A percentile compares a stretch with the other conserved stretches of the same genome.
Evolutionary conservation across 2,888 invertebrate genomes (phyloP).

Genomic region (Drosophila colorata): DNA sequence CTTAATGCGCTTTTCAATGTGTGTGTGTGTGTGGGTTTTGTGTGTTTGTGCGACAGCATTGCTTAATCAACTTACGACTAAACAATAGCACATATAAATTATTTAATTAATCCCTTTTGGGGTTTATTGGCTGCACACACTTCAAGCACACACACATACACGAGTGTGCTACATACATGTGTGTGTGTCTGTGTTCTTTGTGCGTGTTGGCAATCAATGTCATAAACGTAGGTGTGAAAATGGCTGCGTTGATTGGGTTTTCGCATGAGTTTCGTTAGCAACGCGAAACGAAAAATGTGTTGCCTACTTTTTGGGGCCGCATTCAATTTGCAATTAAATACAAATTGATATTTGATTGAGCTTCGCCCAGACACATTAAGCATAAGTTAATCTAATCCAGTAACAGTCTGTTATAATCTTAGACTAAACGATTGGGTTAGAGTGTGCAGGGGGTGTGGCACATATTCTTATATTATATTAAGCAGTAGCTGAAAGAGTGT

Average conservation of each 20-base stretch:
- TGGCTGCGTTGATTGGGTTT: constrained; percentile 66
- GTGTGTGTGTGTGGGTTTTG: constrained; percentile 9
- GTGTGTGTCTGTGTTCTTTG: constrained; percentile 20
- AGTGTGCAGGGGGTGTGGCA: background rate
- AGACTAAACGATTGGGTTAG: background rate
- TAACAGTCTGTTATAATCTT: background rate
- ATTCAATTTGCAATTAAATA: constrained; percentile 59
- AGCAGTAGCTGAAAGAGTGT: background rate
- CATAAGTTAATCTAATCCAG: constrained; percentile 25
- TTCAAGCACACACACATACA: constrained; percentile 9
- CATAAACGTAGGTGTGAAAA: constrained; percentile 75
- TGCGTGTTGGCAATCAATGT: constrained; percentile 77
- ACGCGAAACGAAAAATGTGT: constrained; percentile 43
- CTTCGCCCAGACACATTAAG: constrained; percentile 10
- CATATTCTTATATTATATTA: background rate
- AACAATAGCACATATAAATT: constrained; percentile 77
- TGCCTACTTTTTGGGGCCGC: constrained; percentile 52
- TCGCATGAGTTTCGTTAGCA: constrained; percentile 61
- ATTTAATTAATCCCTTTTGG: constrained; percentile 77
- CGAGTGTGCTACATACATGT: constrained; percentile 4
- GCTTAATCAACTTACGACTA: constrained; percentile 75
- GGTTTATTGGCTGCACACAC: constrained; percentile 65
- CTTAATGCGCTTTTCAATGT: constrained; percentile 67
- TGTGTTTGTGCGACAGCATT: constrained; percentile 29
- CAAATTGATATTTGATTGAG: constrained; percentile 60